Evolutionary conservation across 2,113 vertebrate genomes (phyloP).

Genomic region (Bothrops jararaca): DNA sequence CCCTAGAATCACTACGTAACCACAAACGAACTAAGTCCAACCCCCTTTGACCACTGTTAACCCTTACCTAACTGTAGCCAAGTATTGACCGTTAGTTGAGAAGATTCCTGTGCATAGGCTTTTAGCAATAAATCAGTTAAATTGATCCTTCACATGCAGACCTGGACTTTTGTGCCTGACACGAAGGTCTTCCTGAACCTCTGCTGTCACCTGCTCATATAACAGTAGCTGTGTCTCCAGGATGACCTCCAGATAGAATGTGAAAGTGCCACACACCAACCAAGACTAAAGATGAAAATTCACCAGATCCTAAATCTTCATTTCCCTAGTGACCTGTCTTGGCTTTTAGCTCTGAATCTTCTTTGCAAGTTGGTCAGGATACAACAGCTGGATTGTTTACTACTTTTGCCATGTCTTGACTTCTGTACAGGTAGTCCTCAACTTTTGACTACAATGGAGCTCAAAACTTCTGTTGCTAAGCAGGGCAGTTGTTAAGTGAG

Average conservation of each 20-base stretch:
- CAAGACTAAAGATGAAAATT: not conserved
- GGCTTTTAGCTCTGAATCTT: not conserved
- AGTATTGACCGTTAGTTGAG: too few species aligned
- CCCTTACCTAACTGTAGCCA: too few species aligned
- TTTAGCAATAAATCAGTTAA: too few species aligned
- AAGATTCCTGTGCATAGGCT: too few species aligned
- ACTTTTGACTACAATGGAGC: not conserved
- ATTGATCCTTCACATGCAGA: too few species aligned
- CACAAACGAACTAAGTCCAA: too few species aligned
- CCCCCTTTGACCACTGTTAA: too few species aligned
- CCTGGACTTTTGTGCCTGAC: too few species aligned
- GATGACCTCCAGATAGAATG: not conserved
- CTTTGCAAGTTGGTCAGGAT: not conserved
- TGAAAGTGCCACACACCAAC: not conserved
- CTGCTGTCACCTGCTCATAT: not conserved
- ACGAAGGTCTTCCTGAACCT: not conserved
- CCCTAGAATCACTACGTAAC: too few species aligned
- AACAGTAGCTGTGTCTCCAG: not conserved
- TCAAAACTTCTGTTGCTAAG: not conserved
- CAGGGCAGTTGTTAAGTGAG: not conserved
- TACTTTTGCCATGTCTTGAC: not conserved
- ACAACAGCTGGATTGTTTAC: not conserved
- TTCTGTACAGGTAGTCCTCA: not conserved
- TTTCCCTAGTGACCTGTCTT: not conserved
- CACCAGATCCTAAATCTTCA: not conserved